phyloP scores from a whole-genome alignment of 2,888 invertebrate species.

The Xestia xanthographa region DNA sequence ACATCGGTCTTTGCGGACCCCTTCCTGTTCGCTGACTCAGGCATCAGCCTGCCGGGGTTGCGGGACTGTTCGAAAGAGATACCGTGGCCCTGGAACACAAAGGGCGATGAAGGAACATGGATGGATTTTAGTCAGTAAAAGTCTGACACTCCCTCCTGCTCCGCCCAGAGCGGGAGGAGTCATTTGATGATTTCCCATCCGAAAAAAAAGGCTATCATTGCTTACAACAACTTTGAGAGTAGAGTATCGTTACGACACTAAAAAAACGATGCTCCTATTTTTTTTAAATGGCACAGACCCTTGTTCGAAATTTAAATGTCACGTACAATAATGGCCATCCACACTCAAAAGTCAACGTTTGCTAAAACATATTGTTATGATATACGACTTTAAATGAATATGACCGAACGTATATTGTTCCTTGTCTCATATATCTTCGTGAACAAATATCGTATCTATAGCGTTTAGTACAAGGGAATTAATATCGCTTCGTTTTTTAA shows the following conservation, averaged over 20 bases:
- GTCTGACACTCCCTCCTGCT: too few relatives aligned
- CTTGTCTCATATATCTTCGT: slow-evolving; percentile 64
- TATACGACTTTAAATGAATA: slow-evolving; percentile 69
- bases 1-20: too few relatives aligned
- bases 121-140: too few relatives aligned
- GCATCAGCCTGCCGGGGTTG: too few relatives aligned
- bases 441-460: slow-evolving; percentile 68
- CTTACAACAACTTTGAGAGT: neutral
- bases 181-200: too few relatives aligned
- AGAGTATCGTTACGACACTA: slow-evolving; percentile 3
- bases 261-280: slow-evolving; percentile 9
- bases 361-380: slow-evolving; percentile 69
- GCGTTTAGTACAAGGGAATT: slow-evolving; percentile 63
- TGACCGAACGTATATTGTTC: slow-evolving; percentile 67
- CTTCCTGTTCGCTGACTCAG: too few relatives aligned
- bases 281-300: slow-evolving; percentile 30
- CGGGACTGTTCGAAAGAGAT: too few relatives aligned
- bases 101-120: too few relatives aligned
- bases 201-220: too few relatives aligned
- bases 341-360: slow-evolving; percentile 59
- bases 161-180: too few relatives aligned
- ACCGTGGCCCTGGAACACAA: too few relatives aligned
- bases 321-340: slow-evolving; percentile 55
- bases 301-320: slow-evolving; percentile 57
- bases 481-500: slow-evolving; percentile 47